These are phyloP conservation scores for Calidris pygmaea DNA, from an alignment of 2,113 vertebrate genomes.

Conservation along the genomic window DNA sequence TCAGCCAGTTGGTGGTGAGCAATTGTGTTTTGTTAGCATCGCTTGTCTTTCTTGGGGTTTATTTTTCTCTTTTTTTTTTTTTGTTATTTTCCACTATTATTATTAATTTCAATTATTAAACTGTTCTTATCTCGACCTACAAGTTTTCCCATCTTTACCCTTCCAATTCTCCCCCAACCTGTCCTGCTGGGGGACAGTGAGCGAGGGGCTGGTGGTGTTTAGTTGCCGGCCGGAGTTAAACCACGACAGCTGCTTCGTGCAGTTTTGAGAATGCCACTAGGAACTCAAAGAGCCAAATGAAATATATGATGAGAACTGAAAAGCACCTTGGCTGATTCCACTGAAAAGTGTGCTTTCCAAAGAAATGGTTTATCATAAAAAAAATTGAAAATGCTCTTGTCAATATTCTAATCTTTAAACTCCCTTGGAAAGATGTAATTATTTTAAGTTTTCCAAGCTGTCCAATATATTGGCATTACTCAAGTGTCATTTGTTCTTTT, in stretches of 20 bases:
- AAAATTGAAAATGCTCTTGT: fast-evolving
- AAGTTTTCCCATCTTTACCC: neutral
- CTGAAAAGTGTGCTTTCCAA: neutral
- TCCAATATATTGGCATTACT: neutral
- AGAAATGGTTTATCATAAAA: neutral
- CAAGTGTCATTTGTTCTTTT: neutral
- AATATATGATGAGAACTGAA: neutral
- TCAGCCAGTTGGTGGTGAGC: neutral
- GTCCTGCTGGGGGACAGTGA: neutral
- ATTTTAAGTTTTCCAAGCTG: too few species aligned
- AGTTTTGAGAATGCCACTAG: neutral
- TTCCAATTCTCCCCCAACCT: neutral
- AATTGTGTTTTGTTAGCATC: neutral
- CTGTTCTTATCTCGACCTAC: neutral
- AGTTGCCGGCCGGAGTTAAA: neutral
- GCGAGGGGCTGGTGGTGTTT: neutral
- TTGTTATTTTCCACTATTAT: neutral
- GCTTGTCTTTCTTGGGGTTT: neutral
- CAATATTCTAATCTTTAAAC: neutral
- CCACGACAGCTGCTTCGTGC: neutral
- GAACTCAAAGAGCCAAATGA: neutral
- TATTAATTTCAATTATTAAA: neutral
- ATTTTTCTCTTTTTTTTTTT: neutral
- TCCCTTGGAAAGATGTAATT: neutral
- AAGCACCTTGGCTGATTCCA: neutral